phyloP scores from a whole-genome alignment of 1,140 invertebrate species.

The Cryptotermes secundus region DNA sequence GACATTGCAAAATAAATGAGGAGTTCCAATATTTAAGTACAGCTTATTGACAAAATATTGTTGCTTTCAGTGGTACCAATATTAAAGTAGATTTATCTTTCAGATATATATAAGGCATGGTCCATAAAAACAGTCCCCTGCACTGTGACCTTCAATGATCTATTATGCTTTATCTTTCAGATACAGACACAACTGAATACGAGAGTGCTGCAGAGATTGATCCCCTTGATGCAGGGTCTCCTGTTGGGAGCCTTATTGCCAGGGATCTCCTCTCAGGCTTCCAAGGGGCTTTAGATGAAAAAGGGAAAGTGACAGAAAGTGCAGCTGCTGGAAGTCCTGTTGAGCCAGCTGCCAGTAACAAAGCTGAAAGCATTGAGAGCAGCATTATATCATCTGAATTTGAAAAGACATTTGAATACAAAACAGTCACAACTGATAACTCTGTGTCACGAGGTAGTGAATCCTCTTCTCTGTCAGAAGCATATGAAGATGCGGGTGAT shows the following conservation, averaged over 20 bases:
- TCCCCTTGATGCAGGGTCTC: neutral
- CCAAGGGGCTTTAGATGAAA: neutral
- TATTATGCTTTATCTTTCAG: too few relatives aligned
- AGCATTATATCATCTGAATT: neutral
- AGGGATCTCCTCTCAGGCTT: neutral
- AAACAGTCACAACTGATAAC: neutral
- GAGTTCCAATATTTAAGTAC: too few relatives aligned
- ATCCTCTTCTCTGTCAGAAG: neutral
- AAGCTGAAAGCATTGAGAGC: neutral
- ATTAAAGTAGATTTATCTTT: too few relatives aligned
- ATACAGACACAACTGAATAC: slow-evolving; percentile 27
- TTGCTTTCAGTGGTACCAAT: too few relatives aligned
- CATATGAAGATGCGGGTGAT: neutral
- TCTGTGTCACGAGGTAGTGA: neutral
- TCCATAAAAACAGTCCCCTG: too few relatives aligned
- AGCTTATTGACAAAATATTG: too few relatives aligned
- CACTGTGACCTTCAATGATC: too few relatives aligned
- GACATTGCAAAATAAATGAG: too few relatives aligned
- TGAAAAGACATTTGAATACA: neutral
- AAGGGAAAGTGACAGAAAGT: neutral
- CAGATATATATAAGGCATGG: too few relatives aligned
- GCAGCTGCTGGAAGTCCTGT: neutral
- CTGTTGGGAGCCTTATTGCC: neutral
- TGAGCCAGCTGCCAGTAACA: neutral
- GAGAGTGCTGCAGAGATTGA: slow-evolving; percentile 21